These are phyloP conservation scores for Atherinosoma microstoma DNA, from an alignment of 2,797 vertebrate species.

Conservation along the genomic window DNA sequence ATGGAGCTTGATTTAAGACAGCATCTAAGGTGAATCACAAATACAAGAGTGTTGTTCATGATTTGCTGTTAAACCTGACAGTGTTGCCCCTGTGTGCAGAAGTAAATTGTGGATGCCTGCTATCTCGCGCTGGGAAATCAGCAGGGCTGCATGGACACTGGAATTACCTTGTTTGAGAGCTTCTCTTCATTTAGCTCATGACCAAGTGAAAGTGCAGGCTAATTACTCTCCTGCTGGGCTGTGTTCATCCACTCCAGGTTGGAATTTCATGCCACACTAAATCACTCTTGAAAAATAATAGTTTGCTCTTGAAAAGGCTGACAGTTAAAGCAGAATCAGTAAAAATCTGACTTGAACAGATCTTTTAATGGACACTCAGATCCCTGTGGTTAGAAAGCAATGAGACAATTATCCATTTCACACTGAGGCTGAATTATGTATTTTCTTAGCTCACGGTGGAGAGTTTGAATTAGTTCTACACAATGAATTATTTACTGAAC, in stretches of 20 bases:
- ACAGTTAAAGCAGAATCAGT: slow-evolving; percentile 8
- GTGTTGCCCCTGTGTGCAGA: background rate
- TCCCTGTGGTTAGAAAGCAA: background rate
- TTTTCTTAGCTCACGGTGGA: slow-evolving; percentile 2
- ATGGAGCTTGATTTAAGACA: slow-evolving; percentile 42
- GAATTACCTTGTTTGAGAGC: slow-evolving; percentile 30
- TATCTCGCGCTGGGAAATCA: slow-evolving; percentile 16
- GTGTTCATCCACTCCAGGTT: slow-evolving; percentile 8
- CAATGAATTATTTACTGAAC: background rate
- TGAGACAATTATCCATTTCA: background rate
- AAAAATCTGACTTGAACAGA: background rate
- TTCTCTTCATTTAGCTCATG: slow-evolving; percentile 4
- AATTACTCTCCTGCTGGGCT: slow-evolving; percentile 16
- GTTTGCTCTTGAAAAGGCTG: slow-evolving; percentile 1
- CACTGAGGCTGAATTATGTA: slow-evolving; percentile 1
- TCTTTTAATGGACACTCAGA: background rate
- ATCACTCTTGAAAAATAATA: slow-evolving; percentile 6
- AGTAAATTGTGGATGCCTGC: background rate
- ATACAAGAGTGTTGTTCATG: background rate
- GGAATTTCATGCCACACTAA: slow-evolving; percentile 4
- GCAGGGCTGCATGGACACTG: slow-evolving; percentile 5
- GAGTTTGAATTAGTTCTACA: background rate
- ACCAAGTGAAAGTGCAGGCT: slow-evolving; percentile 14
- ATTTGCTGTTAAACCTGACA: background rate
- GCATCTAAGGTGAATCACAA: slow-evolving; percentile 38